Evolutionary conservation across 2,113 vertebrate species (phyloP).

Genomic region (Centrocercus urophasianus): DNA sequence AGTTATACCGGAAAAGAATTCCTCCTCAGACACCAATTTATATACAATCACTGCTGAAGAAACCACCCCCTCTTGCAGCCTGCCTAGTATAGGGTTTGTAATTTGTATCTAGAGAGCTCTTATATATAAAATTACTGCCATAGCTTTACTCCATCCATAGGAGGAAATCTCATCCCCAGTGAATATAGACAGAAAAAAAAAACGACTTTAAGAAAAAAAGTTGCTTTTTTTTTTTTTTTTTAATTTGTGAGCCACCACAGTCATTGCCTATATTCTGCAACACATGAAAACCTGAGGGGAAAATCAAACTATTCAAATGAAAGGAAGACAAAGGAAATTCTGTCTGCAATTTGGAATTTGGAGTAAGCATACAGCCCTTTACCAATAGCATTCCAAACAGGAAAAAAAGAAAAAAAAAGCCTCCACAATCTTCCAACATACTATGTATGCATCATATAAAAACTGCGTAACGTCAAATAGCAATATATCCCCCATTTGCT

Average conservation of each 20-base stretch:
- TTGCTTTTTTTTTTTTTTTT: background rate
- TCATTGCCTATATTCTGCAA: constrained; percentile 1
- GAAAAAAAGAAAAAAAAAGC: background rate
- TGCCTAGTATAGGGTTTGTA: background rate
- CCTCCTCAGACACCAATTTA: background rate
- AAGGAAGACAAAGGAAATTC: constrained; percentile 25
- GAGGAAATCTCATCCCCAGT: background rate
- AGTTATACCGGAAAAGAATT: background rate
- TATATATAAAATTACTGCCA: background rate
- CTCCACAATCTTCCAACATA: background rate
- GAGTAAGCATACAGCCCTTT: constrained; percentile 16
- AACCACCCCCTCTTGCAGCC: background rate
- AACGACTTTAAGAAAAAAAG: background rate
- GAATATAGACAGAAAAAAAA: background rate
- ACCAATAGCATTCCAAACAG: constrained; percentile 66
- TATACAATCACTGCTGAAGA: background rate
- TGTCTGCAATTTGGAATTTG: constrained; percentile 18
- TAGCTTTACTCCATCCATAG: background rate
- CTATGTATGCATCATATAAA: background rate
- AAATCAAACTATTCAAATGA: constrained; percentile 17
- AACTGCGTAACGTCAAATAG: background rate
- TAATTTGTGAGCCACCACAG: background rate
- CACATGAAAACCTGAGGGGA: background rate
- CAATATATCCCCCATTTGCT: background rate
- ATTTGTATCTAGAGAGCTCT: background rate